Conservation (phyloP, 2,113 vertebrate species). For the Oreochromis tanganicae region DNA sequence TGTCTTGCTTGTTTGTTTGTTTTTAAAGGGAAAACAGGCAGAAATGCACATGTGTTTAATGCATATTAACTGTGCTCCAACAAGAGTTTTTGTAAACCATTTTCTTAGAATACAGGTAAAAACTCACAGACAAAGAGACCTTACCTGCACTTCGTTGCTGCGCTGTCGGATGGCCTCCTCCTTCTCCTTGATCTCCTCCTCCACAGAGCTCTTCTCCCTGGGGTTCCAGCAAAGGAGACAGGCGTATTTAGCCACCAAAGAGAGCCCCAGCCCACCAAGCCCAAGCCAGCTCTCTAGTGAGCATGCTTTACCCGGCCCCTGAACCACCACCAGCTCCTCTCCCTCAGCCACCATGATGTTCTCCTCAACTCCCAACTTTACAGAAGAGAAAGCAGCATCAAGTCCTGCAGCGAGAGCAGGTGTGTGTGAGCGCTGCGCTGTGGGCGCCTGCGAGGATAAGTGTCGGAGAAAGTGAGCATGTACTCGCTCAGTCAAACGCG, state of each 20-base stretch:
- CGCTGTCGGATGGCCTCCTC: constrained; percentile 90
- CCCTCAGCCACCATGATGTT: constrained; percentile 79
- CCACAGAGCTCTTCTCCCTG: constrained; percentile 95
- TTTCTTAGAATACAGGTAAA: neutral
- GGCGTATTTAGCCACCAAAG: constrained; percentile 85
- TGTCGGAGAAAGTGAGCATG: neutral
- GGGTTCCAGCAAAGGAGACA: constrained; percentile 92
- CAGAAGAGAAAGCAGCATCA: neutral
- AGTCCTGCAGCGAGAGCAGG: neutral
- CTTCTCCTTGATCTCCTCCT: constrained; percentile 95
- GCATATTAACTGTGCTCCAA: neutral
- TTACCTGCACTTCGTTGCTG: constrained; percentile 90
- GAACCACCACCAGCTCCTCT: constrained; percentile 72
- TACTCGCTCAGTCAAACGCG: constrained; percentile 70
- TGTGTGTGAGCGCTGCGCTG: neutral
- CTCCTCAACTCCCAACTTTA: constrained; percentile 6
- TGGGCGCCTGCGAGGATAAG: neutral
- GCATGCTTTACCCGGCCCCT: constrained; percentile 21
- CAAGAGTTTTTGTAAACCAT: neutral
- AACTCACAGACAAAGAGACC: neutral
- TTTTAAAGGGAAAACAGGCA: neutral
- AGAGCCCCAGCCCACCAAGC: constrained; percentile 74
- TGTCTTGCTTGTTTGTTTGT: neutral
- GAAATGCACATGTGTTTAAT: neutral
- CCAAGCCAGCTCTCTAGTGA: constrained; percentile 42